Evolutionary conservation across 2,797 vertebrate species (phyloP), one percentile per base, ranked within the genome.

Genomic region (Gobio occitaniae): DNA sequence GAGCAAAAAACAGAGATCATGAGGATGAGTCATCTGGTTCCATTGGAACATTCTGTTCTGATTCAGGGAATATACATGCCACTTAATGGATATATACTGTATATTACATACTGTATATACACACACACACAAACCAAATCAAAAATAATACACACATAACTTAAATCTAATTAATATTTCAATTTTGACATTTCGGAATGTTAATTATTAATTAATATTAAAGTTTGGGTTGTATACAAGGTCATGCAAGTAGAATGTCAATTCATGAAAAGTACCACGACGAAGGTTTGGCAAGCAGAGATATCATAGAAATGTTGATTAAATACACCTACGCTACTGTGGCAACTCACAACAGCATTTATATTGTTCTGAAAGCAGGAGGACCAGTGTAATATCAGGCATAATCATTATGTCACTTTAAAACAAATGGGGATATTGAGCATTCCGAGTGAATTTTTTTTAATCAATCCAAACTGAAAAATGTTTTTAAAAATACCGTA

Each of bases 21-120:
- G 84, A 72, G 75, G 56, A 86, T 85, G 82, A 83, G 71, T 87
- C 74, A 85, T 89, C 80, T 78, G 72, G 72, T 69, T 59, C 52
- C 80, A 89, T 84, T 32, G 77, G 48, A 87, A 81, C 65, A 50
- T 52, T 56, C 80, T 59, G 56, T 78, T 83, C 76, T 78, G 77
- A 83, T 83, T 63, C 56, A 78, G 56, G 16, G 21, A 8, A 61
- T 25, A 29, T 61, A 17, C 75, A 61, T 38, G 4, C 52, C 36
- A 59, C 36, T n/a, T 75, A 41, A 54, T 21, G 48, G 2, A 54
- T 44, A 44, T 44, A 9, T 44, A 44, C 41, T 44, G 7, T 44
- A 44, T 44, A 44, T 44, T 8, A 8, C 7, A 41, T 41, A 41
- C 1, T 25, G 25, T 25, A 25, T 25, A 25, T 25, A 25, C 32